These are phyloP conservation scores for Molossus alvarezi DNA, from an alignment of 2,797 vertebrate species.

Conservation along the genomic window DNA sequence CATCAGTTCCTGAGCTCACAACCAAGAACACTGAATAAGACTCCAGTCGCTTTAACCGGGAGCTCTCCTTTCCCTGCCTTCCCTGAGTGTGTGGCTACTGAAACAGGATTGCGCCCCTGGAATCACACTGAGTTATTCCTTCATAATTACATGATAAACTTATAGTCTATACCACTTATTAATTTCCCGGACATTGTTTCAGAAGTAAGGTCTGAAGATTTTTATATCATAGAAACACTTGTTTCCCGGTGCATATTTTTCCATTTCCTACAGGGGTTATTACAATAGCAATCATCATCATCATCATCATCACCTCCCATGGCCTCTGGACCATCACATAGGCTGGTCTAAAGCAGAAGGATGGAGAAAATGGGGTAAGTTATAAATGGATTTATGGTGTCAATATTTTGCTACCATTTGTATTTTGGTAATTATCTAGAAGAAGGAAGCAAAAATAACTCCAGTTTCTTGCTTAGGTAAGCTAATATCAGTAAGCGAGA, in stretches of 20 bases:
- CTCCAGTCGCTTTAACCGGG: neutral
- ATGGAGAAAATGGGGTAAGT: neutral
- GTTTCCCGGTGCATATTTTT: neutral
- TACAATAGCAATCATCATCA: neutral
- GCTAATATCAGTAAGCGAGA: neutral
- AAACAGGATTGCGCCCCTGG: neutral
- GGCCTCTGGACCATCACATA: neutral
- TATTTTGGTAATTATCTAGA: constrained; percentile 4
- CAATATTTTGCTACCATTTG: neutral
- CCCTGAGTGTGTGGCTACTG: neutral
- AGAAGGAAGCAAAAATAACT: neutral
- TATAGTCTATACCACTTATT: neutral
- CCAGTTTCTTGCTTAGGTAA: neutral
- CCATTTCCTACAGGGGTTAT: neutral
- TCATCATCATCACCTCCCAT: neutral
- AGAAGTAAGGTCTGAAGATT: neutral
- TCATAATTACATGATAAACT: neutral
- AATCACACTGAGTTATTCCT: neutral
- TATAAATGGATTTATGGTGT: neutral
- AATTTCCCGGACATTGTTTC: neutral
- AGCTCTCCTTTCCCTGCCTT: neutral
- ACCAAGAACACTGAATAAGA: neutral
- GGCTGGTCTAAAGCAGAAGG: neutral
- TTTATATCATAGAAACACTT: neutral
- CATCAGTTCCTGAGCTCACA: neutral